Evolutionary conservation across 2,888 invertebrate species (phyloP), one percentile per base, ranked within the genome.

Genomic region (Bugulina stolonifera): DNA sequence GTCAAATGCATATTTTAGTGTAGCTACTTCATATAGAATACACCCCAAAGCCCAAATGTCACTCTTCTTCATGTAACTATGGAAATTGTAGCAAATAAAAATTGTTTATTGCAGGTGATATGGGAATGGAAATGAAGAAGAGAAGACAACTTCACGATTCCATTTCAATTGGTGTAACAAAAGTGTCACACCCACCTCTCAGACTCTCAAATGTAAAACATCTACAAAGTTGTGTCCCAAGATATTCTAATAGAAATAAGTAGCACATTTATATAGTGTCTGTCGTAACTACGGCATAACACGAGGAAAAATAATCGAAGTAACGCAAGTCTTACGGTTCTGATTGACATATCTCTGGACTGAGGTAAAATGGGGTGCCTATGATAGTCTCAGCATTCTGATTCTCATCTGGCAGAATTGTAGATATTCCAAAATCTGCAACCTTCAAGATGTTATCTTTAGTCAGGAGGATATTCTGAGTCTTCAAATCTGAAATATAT

Each of bases 291-390:
- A n/a, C n/a, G n/a, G n/a, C n/a, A n/a, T n/a, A n/a, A n/a, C n/a
- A n/a, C n/a, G n/a, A n/a, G n/a, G n/a, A n/a, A n/a, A n/a, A n/a
- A n/a, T n/a, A n/a, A n/a, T n/a, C n/a, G n/a, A n/a, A n/a, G n/a
- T n/a, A n/a, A n/a, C n/a, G n/a, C n/a, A n/a, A n/a, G n/a, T n/a
- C 81, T 82, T 83, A 83, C 82, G 79, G 79, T 74, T 79, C 77
- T 55, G 76, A 76, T 71, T 79, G 77, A 73, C 81, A 82, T 27
- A 82, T 81, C 74, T 82, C 82, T n/a, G 82, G 82, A 72, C 81
- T 81, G 34, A 82, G 76, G 73, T 82, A 82, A 75, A 78, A 80
- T 10, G 82, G 82, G 22, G 82, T 82, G 18, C 82, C 82, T 71
- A 82, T 80, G 10, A 79, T 77, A 1, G 82, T 82, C 58, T 75